These are phyloP conservation scores for zebrafish (Danio rerio) DNA, from an alignment of 2,113 vertebrate species.

Conservation along the genomic window DNA sequence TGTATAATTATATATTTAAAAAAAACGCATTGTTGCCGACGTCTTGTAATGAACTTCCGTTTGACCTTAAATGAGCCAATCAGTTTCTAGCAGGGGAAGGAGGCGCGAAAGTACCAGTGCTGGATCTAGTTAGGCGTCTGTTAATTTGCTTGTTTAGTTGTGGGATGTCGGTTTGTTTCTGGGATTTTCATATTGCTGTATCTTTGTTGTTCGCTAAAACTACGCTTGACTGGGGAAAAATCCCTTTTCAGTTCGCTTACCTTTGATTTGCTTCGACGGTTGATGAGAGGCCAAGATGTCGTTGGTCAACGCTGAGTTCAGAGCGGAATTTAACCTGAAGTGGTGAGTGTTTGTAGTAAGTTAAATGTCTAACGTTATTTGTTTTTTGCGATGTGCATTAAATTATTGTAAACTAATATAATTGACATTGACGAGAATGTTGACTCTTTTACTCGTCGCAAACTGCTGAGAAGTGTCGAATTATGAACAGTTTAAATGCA, in stretches of 20 bases:
- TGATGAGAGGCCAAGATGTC: slow-evolving; percentile 5
- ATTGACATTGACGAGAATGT: too few species aligned
- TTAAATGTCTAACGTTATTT: too few species aligned
- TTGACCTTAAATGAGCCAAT: slow-evolving; percentile 23
- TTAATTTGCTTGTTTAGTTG: not conserved
- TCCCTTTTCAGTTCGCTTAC: not conserved
- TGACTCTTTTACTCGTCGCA: too few species aligned
- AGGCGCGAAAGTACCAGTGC: slow-evolving; percentile 11
- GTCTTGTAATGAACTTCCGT: not conserved
- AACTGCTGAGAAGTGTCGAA: too few species aligned
- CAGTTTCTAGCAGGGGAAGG: not conserved
- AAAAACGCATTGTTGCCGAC: too few species aligned
- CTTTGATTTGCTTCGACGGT: not conserved
- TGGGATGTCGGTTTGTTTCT: not conserved
- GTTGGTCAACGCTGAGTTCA: not conserved
- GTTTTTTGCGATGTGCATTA: not conserved
- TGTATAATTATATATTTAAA: too few species aligned
- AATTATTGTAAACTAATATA: too few species aligned
- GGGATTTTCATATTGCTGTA: not conserved
- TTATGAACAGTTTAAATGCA: too few species aligned
- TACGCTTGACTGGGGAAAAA: not conserved
- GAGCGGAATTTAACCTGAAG: not conserved
- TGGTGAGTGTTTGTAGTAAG: not conserved
- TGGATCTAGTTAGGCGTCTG: not conserved
- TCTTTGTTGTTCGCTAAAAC: not conserved